These are phyloP conservation scores for Drosophila ananassae DNA, from an alignment of 1,140 invertebrate genomes.

Conservation along the genomic window DNA sequence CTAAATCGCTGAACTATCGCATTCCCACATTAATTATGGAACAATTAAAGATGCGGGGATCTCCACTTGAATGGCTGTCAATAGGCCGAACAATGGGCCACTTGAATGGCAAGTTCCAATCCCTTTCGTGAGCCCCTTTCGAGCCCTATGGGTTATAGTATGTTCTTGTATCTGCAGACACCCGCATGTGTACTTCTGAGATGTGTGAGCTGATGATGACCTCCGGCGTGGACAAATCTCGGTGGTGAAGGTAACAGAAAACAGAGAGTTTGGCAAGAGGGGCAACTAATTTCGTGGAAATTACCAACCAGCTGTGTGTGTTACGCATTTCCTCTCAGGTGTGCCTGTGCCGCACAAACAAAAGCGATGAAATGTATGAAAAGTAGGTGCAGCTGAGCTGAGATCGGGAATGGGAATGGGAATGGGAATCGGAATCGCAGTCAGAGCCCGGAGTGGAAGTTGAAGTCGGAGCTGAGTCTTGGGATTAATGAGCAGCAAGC, in stretches of 20 bases:
- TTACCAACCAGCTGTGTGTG: conserved; percentile 44
- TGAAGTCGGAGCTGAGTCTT: conserved; percentile 34
- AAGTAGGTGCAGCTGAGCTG: conserved; percentile 64
- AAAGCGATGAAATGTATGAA: conserved; percentile 68
- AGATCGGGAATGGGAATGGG: conserved; percentile 39
- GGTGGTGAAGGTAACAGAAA: conserved; percentile 9
- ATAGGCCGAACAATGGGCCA: conserved; percentile 64
- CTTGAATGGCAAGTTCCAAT: conserved; percentile 43
- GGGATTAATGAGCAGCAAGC: conserved; percentile 71
- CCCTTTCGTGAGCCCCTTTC: conserved; percentile 33
- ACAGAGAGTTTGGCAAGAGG: conserved; percentile 43
- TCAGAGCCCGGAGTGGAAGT: background rate
- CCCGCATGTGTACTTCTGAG: conserved; percentile 48
- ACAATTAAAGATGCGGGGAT: conserved; percentile 74
- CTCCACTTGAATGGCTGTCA: conserved; percentile 76
- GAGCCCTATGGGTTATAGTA: conserved; percentile 2
- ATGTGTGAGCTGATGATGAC: conserved; percentile 43
- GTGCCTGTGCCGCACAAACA: conserved; percentile 69
- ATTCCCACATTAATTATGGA: conserved; percentile 79
- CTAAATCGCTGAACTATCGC: conserved; percentile 25
- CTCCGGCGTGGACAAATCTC: conserved; percentile 76
- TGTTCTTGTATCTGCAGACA: conserved; percentile 16
- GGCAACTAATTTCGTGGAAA: conserved; percentile 70
- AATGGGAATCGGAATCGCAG: conserved; percentile 47
- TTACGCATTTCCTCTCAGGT: conserved; percentile 7